Percentiles rank a stretch among this genome's conserved stretches.
Conservation (phyloP, 1,140 invertebrate genomes). For the Microvelia longipes region DNA sequence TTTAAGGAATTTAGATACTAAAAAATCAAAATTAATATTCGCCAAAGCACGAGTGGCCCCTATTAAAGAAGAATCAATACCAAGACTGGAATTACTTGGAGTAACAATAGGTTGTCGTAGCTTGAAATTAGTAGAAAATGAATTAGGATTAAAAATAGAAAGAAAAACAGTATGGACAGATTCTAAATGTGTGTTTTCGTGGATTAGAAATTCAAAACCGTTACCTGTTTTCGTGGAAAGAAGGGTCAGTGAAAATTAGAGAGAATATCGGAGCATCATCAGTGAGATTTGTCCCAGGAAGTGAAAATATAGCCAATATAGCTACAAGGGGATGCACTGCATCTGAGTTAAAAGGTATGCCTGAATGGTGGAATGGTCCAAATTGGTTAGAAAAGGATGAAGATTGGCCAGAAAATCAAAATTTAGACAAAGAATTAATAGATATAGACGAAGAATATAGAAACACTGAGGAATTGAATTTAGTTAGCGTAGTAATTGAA, state of each 20-base stretch:
- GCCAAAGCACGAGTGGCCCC: background rate
- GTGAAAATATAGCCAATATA: background rate
- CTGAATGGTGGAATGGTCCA: background rate
- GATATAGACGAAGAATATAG: background rate
- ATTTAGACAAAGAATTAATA: background rate
- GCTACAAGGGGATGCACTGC: background rate
- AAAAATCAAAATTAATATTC: too few relatives aligned
- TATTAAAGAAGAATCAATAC: background rate
- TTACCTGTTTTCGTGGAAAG: background rate
- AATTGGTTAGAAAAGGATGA: background rate
- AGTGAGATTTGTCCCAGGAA: background rate
- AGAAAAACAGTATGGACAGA: background rate
- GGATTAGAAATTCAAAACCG: background rate
- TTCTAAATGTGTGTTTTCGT: background rate
- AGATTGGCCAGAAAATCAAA: background rate
- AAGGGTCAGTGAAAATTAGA: background rate
- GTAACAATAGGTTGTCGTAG: background rate
- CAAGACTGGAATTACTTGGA: background rate
- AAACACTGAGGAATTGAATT: background rate
- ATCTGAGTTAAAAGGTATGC: background rate
- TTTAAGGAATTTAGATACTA: too few relatives aligned
- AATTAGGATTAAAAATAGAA: background rate
- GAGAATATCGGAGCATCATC: background rate
- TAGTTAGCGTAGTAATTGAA: background rate
- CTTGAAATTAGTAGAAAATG: background rate